A percentile compares a stretch with the other conserved stretches of the same genome.
Conservation (phyloP, 2,113 vertebrate genomes). For the Hypocryptadius cinnamomeus region DNA sequence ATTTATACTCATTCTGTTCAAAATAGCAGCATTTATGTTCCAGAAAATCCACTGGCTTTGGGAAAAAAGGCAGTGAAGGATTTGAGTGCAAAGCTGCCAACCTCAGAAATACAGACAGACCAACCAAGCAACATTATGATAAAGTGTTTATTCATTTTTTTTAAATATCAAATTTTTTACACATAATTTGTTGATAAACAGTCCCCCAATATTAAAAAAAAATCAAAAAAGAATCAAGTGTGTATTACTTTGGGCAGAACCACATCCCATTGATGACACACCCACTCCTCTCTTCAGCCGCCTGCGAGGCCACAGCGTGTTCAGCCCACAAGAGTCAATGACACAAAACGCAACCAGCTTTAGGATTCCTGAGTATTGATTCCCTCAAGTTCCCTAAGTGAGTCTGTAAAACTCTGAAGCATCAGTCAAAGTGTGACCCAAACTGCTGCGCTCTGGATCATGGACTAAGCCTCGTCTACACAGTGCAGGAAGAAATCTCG, state of each 20-base stretch:
- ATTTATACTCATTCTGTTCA: background rate
- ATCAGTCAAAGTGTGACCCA: background rate
- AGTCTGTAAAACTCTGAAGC: slow-evolving; percentile 54
- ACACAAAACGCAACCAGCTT: slow-evolving; percentile 48
- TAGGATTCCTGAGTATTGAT: slow-evolving; percentile 71
- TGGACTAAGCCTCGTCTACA: background rate
- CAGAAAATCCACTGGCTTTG: background rate
- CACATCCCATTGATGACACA: slow-evolving; percentile 53
- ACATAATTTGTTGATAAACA: slow-evolving; percentile 52
- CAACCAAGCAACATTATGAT: slow-evolving; percentile 28
- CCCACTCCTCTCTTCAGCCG: background rate
- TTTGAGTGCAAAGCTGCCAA: background rate
- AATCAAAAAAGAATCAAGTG: slow-evolving; percentile 40
- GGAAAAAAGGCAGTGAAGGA: background rate
- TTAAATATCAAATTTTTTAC: slow-evolving; percentile 64
- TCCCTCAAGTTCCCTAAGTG: slow-evolving; percentile 58
- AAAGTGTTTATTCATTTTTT: slow-evolving; percentile 56
- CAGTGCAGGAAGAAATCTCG: slow-evolving; percentile 41
- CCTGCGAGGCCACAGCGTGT: background rate
- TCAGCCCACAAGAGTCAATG: slow-evolving; percentile 47
- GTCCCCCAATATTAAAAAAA: slow-evolving; percentile 43
- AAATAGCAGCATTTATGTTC: background rate
- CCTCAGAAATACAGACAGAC: background rate
- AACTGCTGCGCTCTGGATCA: background rate
- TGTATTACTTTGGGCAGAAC: slow-evolving; percentile 57